A percentile compares a stretch with the other conserved stretches of the same genome.
Evolutionary conservation across 2,888 invertebrate genomes (phyloP).

Genomic region (Drosophila stalkeri): DNA sequence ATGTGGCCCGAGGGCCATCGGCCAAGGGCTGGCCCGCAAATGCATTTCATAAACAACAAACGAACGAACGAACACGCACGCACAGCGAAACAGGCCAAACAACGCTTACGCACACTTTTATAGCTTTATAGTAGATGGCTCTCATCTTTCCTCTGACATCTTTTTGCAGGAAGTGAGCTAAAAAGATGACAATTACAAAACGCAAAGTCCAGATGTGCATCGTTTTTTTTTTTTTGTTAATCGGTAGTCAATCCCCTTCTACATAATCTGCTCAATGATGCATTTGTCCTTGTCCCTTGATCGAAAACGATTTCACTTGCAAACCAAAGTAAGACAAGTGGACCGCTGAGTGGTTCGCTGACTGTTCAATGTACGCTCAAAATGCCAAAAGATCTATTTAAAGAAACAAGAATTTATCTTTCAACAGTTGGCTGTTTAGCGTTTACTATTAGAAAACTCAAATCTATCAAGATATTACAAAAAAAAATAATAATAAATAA

Average conservation of each 20-base stretch:
- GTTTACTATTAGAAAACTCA: too few relatives aligned
- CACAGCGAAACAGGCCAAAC: conserved; percentile 19
- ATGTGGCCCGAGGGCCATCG: conserved; percentile 45
- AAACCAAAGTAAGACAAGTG: background rate
- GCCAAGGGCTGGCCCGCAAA: conserved; percentile 68
- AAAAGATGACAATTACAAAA: conserved; percentile 24
- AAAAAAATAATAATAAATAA: too few relatives aligned
- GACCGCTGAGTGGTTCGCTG: background rate
- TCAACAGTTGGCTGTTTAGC: too few relatives aligned
- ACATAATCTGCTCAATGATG: conserved; percentile 13
- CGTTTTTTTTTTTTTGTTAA: background rate
- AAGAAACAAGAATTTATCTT: too few relatives aligned
- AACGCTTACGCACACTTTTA: conserved; percentile 32
- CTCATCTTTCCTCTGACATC: conserved; percentile 1
- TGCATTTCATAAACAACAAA: conserved; percentile 70
- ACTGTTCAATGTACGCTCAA: background rate
- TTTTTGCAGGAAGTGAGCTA: conserved; percentile 41
- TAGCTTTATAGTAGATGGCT: conserved; percentile 10
- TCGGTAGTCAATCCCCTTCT: background rate
- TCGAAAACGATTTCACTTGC: conserved; percentile 39
- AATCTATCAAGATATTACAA: too few relatives aligned
- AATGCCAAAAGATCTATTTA: background rate
- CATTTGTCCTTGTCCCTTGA: conserved; percentile 25
- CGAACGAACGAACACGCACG: background rate
- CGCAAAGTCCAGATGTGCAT: conserved; percentile 39